Evolutionary conservation across 2,888 invertebrate genomes (phyloP).

Genomic region (Meiosimyza decipiens): DNA sequence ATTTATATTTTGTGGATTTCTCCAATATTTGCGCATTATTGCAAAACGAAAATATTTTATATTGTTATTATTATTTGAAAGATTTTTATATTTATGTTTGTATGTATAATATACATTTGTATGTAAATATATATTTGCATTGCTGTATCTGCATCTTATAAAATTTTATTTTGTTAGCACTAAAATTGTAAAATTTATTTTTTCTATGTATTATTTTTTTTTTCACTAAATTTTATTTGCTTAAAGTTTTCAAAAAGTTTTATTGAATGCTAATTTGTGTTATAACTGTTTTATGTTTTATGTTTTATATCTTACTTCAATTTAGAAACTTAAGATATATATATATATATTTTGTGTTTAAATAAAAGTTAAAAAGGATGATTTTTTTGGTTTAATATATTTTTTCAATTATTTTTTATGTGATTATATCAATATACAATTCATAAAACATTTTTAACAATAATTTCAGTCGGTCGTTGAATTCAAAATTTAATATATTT

Average conservation of each 20-base stretch:
- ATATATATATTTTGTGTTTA: constrained; percentile 29
- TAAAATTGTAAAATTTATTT: constrained; percentile 47
- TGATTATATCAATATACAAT: constrained; percentile 59
- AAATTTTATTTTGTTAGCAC: constrained; percentile 36
- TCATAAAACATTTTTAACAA: constrained; percentile 61
- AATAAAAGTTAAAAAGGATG: constrained; percentile 27
- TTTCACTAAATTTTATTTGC: constrained; percentile 48
- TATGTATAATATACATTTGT: constrained; percentile 26
- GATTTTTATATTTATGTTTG: neutral
- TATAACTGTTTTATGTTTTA: neutral
- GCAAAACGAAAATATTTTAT: no score
- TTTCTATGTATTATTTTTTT: constrained; percentile 35
- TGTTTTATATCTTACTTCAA: neutral
- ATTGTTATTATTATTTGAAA: no score
- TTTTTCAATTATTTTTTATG: constrained; percentile 31
- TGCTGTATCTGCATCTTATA: constrained; percentile 12
- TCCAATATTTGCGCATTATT: no score
- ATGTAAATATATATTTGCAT: constrained; percentile 40
- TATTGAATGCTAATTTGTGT: constrained; percentile 10
- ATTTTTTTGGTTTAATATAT: constrained; percentile 5
- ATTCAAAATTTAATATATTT: constrained; percentile 43
- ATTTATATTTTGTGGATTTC: neutral
- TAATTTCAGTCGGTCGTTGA: constrained; percentile 62
- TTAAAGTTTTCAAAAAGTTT: constrained; percentile 36
- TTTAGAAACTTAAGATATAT: neutral